phyloP scores from a whole-genome alignment of 2,113 vertebrate species.

The Pseudonaja textilis region DNA sequence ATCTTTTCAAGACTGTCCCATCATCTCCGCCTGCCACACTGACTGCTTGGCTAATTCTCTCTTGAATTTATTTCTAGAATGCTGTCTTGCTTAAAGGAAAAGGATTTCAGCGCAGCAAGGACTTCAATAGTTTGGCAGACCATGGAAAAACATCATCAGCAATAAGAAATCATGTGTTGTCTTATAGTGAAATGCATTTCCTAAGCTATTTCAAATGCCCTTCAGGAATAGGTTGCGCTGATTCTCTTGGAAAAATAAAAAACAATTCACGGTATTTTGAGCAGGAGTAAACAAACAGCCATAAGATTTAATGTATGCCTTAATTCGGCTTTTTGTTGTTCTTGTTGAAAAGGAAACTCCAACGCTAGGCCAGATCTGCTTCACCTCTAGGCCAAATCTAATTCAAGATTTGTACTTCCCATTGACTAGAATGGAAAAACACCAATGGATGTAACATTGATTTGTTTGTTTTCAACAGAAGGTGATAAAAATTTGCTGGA shows the following conservation, averaged over 20 bases:
- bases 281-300: background rate
- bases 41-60: background rate
- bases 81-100: background rate
- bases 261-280: background rate
- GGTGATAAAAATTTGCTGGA: background rate
- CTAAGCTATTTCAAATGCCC: background rate
- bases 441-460: background rate
- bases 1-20: conserved; percentile 2
- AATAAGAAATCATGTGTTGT: conserved; percentile 18
- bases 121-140: conserved; percentile 3
- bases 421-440: background rate
- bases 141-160: conserved; percentile 6
- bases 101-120: background rate
- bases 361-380: background rate
- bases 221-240: conserved; percentile 3
- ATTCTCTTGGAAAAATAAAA: conserved; percentile 26
- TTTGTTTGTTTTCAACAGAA: background rate
- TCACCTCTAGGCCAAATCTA: background rate
- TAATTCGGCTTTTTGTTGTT: background rate
- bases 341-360: background rate
- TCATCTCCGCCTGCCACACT: conserved; percentile 2
- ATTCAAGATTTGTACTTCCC: background rate
- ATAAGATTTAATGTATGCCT: background rate
- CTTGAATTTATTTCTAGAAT: conserved; percentile 10
- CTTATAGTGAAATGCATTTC: conserved; percentile 9